Percentiles rank a stretch among this genome's conserved stretches.
These are phyloP conservation scores for Distichodus sexfasciatus DNA, from an alignment of 2,797 vertebrate genomes.

Conservation along the genomic window DNA sequence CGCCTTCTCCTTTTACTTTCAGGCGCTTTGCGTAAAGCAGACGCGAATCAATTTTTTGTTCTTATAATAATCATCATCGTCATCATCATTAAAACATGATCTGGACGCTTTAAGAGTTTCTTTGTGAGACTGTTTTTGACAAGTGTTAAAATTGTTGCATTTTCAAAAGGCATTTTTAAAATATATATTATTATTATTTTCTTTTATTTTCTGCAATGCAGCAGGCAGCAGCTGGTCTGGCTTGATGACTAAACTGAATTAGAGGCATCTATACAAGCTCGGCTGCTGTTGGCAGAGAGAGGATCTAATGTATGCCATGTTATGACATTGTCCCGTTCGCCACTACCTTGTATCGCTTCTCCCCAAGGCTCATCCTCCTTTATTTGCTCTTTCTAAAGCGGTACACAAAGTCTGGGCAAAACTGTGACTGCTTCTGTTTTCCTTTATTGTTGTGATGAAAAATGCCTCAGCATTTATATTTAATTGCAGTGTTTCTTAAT, in stretches of 20 bases:
- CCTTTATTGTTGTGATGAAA: too few species aligned
- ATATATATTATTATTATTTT: background rate
- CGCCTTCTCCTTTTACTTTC: conserved; percentile 21
- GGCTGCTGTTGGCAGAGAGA: background rate
- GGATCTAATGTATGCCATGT: conserved; percentile 4
- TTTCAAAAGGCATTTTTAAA: background rate
- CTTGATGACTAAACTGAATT: conserved; percentile 22
- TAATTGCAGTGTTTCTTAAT: too few species aligned
- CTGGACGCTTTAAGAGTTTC: background rate
- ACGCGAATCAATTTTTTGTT: background rate
- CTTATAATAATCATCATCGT: conserved; percentile 1
- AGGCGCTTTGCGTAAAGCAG: conserved; percentile 33
- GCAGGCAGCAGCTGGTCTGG: conserved; percentile 2
- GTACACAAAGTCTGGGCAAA: background rate
- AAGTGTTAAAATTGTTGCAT: too few species aligned
- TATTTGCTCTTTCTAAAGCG: background rate
- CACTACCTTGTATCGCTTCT: background rate
- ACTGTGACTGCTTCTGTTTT: background rate
- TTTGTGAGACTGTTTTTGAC: background rate
- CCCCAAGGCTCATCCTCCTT: conserved; percentile 10
- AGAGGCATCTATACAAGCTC: conserved; percentile 1
- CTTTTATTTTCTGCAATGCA: background rate
- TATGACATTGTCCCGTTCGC: conserved; percentile 11
- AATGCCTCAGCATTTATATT: too few species aligned
- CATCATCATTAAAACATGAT: background rate